Base-by-base conservation (phyloP, 37 sponge, comb jelly and placozoan genomes). In the Aplysina aerophoba region DNA sequence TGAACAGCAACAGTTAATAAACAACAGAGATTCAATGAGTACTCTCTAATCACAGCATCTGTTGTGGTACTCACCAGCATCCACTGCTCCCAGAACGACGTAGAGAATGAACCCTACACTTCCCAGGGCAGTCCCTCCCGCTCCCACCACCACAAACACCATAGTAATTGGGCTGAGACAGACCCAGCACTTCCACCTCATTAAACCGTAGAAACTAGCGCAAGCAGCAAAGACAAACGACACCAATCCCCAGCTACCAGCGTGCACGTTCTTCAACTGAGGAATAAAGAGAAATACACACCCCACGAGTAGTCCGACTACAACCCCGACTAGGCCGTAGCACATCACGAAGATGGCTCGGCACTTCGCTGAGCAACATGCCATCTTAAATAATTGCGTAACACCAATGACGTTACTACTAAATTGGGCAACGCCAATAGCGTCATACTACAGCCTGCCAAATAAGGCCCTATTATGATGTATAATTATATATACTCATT, bases 311-410 rank as follows among this genome's bases (percentile, higher is more conserved):
- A 75, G 22, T 22, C 78, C 78, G 41, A 75, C 50, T 17, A 3
- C 44, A 40, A 41, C 50, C 41, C 78, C 78, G 40, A 75, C n/a
- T 24, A 75, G 0, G 44, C 78, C 78, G 78, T 75, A 75, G 12
- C 37, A 14, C 2, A 36, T 8, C n/a, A 75, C 12, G 40, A 75
- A 75, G 31, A 75, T 41, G n/a, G 38, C 53, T 16, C 78, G 44
- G 24, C 54, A 53, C 15, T 24, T 40, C 21, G 21, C 2, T 2
- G 54, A 25, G 40, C 78, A 75, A 36, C 78, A 75, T 21, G 78
- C 78, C 78, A 75, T 75, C 40, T 50, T 75, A 19, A 31, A 33
- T 2, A 1, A 71, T 35, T 36, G 73, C 24, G 28, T 11, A 28
- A 62, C 64, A n/a, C n/a, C n/a, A n/a, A n/a, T n/a, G n/a, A n/a